These are phyloP conservation scores for Amblyopsis hoosieri DNA, from an alignment of 2,797 vertebrate species.

Conservation along the genomic window DNA sequence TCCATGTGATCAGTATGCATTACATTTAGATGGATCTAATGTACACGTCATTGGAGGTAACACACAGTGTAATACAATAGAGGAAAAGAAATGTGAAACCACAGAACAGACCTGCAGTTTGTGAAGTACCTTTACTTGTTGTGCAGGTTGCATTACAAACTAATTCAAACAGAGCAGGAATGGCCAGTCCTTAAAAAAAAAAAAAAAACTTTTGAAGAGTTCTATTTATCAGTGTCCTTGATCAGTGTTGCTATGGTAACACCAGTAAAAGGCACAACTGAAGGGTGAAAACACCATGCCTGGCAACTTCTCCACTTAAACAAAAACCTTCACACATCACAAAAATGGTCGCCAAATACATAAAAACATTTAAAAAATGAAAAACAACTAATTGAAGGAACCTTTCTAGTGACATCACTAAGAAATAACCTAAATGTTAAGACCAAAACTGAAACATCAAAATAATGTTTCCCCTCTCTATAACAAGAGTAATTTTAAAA, in stretches of 20 bases:
- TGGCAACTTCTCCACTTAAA: constrained; percentile 14
- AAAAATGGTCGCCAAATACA: constrained; percentile 4
- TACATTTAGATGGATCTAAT: no score
- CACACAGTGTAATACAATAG: neutral
- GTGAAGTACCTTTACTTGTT: constrained; percentile 47
- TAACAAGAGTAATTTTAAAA: neutral
- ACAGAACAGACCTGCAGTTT: constrained; percentile 2
- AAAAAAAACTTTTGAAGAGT: constrained; percentile 27
- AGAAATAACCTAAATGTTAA: neutral
- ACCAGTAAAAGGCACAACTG: neutral
- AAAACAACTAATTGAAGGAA: constrained; percentile 5
- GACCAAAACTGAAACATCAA: neutral
- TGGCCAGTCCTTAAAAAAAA: constrained; percentile 24
- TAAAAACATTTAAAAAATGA: neutral
- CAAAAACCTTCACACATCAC: constrained; percentile 1
- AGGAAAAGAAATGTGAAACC: neutral
- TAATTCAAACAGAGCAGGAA: constrained; percentile 24
- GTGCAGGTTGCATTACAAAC: constrained; percentile 26
- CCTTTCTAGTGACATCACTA: no score
- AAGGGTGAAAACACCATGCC: constrained; percentile 3
- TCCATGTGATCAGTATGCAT: no score
- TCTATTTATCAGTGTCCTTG: constrained; percentile 13
- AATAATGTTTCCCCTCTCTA: neutral
- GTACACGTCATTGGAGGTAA: no score
- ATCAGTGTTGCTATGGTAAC: constrained; percentile 19